phyloP scores from a whole-genome alignment of 2,797 vertebrate species.

The Crocidura indochinensis region DNA sequence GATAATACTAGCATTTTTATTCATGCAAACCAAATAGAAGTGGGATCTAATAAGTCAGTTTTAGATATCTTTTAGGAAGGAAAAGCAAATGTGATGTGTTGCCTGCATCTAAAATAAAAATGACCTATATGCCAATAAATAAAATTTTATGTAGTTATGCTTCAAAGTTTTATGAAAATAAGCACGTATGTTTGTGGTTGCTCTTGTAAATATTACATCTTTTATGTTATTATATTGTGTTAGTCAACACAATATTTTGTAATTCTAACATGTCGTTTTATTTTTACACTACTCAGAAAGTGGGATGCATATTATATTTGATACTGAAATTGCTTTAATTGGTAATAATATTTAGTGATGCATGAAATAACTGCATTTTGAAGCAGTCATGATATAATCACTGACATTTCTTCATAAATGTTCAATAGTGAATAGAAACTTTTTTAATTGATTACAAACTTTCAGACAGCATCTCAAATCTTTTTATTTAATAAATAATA shows the following conservation, averaged over 20 bases:
- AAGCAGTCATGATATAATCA: neutral
- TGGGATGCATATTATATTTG: constrained; percentile 6
- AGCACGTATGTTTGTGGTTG: neutral
- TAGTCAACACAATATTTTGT: neutral
- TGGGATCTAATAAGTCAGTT: neutral
- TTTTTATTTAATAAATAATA: too few species aligned
- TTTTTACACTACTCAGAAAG: constrained; percentile 34
- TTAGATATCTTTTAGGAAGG: constrained; percentile 13
- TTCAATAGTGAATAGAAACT: neutral
- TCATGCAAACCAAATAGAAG: neutral
- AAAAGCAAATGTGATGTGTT: neutral
- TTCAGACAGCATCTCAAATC: neutral
- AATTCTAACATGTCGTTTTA: constrained; percentile 39
- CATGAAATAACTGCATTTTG: neutral
- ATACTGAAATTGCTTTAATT: neutral
- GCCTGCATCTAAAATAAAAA: neutral
- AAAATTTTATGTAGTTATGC: neutral
- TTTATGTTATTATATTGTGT: neutral
- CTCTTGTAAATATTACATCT: neutral
- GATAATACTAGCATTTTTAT: neutral
- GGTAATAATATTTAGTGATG: constrained; percentile 37
- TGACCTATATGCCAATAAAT: constrained; percentile 3
- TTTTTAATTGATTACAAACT: constrained; percentile 2
- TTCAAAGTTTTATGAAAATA: constrained; percentile 26
- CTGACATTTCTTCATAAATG: neutral